Evolutionary conservation across 2,113 vertebrate genomes (phyloP), one percentile per base, ranked within the genome.

Genomic region (Etia nguti): DNA sequence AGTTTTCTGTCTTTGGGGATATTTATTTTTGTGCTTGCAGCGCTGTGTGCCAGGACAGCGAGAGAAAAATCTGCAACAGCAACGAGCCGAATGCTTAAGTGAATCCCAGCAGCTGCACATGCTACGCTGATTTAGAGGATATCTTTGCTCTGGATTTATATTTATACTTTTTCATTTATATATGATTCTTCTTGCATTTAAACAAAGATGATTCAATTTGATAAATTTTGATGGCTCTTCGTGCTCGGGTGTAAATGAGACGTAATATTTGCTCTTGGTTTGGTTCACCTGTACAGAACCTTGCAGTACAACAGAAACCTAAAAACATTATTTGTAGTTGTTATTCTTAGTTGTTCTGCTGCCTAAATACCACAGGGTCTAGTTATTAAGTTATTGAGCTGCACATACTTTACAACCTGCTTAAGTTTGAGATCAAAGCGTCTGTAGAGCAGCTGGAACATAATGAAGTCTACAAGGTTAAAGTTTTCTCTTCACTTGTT

Each of bases 1-100:
- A 82, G 65, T 70, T 86, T 9, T 88, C n/a, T 87, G 22, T 89
- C 83, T 89, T 85, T 8, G 31, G 73, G 87, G 87, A 84, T 79
- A 24, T 89, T 85, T 83, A 29, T 85, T 90, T 80, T 83, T 9
- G 29, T 75, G 62, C 85, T 86, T 77, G 60, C 79, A 5, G n/a
- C 55, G 85, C 65, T 16, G 36, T 31, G 55, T 48, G 62, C 65
- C 50, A 86, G 41, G 90, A 83, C 84, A 85, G 46, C 77, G 1
- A 86, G 59, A 81, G 3, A 80, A 87, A 83, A 81, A 88, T 88
- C 13, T 80, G 75, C 81, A 81, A 77, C 68, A 1, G 24, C 73
- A 73, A 73, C 87, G 50, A 81, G 59, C 79, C 59, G 41, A 82
- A 82, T 15, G 31, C 85, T 80, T 38, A 5, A 55, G 31, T 4